These are phyloP conservation scores for Paedocypris sp. DNA, from an alignment of 2,113 vertebrate species.

Conservation along the genomic window DNA sequence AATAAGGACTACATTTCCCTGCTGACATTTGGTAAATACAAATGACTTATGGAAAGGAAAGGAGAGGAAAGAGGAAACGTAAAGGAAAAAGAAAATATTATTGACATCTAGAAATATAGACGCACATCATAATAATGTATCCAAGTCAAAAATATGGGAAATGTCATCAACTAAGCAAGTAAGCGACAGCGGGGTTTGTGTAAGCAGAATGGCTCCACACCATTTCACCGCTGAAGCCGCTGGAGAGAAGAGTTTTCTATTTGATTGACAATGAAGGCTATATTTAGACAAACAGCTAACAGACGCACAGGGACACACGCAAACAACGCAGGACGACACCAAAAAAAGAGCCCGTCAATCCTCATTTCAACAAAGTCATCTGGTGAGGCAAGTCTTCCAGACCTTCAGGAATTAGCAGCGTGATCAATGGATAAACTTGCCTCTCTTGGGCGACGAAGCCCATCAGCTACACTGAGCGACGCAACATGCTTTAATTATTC, in stretches of 20 bases:
- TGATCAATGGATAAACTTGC: constrained; percentile 18
- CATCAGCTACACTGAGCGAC: constrained; percentile 14
- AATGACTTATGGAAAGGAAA: neutral
- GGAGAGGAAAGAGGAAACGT: neutral
- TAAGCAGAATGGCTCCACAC: neutral
- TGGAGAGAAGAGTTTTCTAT: constrained; percentile 8
- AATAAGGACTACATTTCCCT: too few relatives aligned
- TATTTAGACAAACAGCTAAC: constrained; percentile 35
- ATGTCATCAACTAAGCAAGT: neutral
- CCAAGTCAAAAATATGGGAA: too few relatives aligned
- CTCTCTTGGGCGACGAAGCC: constrained; percentile 15
- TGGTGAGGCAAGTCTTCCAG: constrained; percentile 30
- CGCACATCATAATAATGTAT: too few relatives aligned
- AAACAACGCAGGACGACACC: constrained; percentile 34
- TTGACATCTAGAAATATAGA: neutral
- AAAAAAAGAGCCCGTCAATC: constrained; percentile 28
- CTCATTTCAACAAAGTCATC: constrained; percentile 38
- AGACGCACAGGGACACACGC: constrained; percentile 29
- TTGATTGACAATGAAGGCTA: constrained; percentile 27
- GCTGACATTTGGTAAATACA: neutral
- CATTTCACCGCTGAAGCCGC: neutral
- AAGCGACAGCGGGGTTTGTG: neutral
- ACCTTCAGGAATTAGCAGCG: constrained; percentile 28
- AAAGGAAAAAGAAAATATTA: neutral
- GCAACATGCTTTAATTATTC: constrained; percentile 17